Conservation (phyloP, 2,888 invertebrate genomes). For the Dione vanillae region DNA sequence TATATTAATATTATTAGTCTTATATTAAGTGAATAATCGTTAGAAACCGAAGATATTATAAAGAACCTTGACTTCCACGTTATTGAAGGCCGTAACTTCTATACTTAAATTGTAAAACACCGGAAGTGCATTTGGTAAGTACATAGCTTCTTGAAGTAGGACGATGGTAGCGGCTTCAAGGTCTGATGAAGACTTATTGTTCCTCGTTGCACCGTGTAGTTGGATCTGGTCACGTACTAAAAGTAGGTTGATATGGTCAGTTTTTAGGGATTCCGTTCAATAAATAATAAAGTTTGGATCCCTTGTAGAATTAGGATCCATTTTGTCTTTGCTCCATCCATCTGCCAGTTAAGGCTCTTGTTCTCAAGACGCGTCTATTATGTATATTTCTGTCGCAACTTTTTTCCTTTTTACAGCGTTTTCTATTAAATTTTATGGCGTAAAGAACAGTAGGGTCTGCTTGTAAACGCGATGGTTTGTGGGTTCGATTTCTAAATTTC, state of each 20-base stretch:
- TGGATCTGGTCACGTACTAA: neutral
- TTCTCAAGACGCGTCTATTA: too few relatives aligned
- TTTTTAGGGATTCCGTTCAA: neutral
- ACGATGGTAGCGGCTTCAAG: neutral
- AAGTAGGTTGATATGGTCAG: neutral
- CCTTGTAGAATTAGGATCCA: too few relatives aligned
- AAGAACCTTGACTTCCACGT: neutral
- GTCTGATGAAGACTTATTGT: neutral
- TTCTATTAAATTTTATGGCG: too few relatives aligned
- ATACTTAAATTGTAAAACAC: neutral
- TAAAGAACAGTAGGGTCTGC: too few relatives aligned
- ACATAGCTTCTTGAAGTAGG: neutral
- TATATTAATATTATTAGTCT: too few relatives aligned
- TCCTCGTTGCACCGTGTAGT: neutral
- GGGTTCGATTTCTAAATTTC: too few relatives aligned
- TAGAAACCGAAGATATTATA: neutral
- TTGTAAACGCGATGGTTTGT: too few relatives aligned
- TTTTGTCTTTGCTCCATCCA: too few relatives aligned
- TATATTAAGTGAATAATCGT: neutral
- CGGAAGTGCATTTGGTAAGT: neutral
- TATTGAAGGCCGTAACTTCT: neutral
- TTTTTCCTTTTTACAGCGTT: too few relatives aligned
- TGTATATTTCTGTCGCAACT: too few relatives aligned
- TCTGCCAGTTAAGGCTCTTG: too few relatives aligned
- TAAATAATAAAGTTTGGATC: too few relatives aligned